These are phyloP conservation scores for Agrenia bidenticulata DNA, from an alignment of 2,888 invertebrate genomes.

Conservation along the genomic window DNA sequence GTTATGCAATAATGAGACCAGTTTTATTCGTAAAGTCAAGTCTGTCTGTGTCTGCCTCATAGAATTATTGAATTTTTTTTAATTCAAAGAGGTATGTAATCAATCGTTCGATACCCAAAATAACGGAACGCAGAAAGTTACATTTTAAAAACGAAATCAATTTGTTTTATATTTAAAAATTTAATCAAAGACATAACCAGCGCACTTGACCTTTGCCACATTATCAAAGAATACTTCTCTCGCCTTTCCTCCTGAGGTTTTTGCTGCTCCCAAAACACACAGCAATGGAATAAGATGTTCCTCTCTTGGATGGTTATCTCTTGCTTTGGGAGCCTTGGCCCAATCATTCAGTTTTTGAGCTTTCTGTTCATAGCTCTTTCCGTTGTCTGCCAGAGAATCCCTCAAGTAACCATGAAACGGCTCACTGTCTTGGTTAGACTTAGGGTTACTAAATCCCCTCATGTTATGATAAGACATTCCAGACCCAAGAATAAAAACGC, in stretches of 20 bases:
- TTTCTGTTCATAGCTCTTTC: slow-evolving; percentile 26
- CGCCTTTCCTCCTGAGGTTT: slow-evolving; percentile 19
- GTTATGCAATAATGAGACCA: too few relatives aligned
- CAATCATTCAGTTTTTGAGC: slow-evolving; percentile 25
- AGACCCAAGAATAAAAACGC: slow-evolving; percentile 40
- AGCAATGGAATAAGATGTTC: slow-evolving; percentile 42
- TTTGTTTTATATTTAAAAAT: too few relatives aligned
- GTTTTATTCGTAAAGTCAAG: too few relatives aligned
- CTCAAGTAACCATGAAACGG: slow-evolving; percentile 37
- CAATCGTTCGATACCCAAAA: too few relatives aligned
- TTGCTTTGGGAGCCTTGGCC: slow-evolving; percentile 34
- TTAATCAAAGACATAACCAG: slow-evolving; percentile 36
- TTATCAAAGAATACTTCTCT: slow-evolving; percentile 38
- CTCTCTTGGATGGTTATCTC: slow-evolving; percentile 41
- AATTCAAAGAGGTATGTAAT: too few relatives aligned
- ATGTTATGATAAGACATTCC: slow-evolving; percentile 40
- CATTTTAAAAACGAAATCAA: too few relatives aligned
- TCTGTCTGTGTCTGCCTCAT: too few relatives aligned
- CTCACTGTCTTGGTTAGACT: slow-evolving; percentile 31
- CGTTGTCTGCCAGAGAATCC: slow-evolving; percentile 13
- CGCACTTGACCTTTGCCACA: slow-evolving; percentile 39
- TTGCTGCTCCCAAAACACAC: slow-evolving; percentile 31
- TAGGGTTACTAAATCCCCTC: slow-evolving; percentile 25
- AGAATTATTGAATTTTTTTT: too few relatives aligned
- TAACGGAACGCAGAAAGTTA: too few relatives aligned